Evolutionary conservation across 2,797 vertebrate species (phyloP), one percentile per base, ranked within the genome.

Genomic region (Acridotheres tristis): DNA sequence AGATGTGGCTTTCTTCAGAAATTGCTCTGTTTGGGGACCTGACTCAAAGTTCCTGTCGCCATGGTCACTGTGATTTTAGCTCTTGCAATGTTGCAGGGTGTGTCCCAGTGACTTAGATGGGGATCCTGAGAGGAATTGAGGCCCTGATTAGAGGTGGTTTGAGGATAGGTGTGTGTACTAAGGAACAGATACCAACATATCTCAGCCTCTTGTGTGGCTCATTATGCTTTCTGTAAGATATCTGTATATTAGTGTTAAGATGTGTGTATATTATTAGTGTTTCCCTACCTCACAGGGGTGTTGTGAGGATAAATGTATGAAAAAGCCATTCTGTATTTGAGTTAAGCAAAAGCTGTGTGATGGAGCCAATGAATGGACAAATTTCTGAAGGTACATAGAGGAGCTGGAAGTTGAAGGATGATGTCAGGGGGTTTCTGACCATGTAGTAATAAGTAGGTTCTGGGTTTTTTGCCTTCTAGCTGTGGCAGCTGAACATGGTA

Each of bases 261-360:
- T 59, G 53, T 50, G 15, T 34, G 13, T 61, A 3, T 66, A 32
- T 59, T 69, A 26, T 66, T 72, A 55, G 68, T 58, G 65, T 42
- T 92, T 92, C 90, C 95, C 91, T 78, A 95, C 88, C 86, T 93
- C 92, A 93, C 76, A 97, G 76, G 92, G 81, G 75, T 97, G 82
- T 96, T 95, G 77, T 96, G 86, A 97, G 96, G 95, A 74, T 85
- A 55, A 81, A 72, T 63, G 32, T 75, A 1, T 78, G 72, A 81
- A 77, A 76, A 86, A 66, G 4, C 15, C 34, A 7, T 81, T 80
- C 30, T 48, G 0, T 89, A n/a, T 77, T 84, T 74, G 75, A 78
- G 23, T 81, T 45, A 94, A 63, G 61, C 58, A 68, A 82, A 78
- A 95, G 11, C 25, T 40, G 4, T 1, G 7, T 77, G 53, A 25